Evolutionary conservation across 2,888 invertebrate species (phyloP).

Genomic region (Ypsolopha sequella): DNA sequence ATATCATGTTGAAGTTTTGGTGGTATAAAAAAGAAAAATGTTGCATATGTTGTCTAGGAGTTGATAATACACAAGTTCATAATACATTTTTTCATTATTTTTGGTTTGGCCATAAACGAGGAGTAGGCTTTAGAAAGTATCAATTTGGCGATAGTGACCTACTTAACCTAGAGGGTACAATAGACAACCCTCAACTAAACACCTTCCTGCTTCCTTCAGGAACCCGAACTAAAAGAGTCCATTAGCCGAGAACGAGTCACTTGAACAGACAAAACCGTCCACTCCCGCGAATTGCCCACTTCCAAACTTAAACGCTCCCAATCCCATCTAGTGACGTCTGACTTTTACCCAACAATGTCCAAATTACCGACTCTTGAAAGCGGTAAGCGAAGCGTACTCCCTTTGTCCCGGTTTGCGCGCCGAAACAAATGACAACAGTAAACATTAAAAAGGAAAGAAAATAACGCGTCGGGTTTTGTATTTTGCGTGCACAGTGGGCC

Average conservation of each 20-base stretch:
- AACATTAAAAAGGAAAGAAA: conserved; percentile 57
- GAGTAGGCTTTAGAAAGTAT: too few relatives aligned
- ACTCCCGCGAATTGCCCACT: conserved; percentile 57
- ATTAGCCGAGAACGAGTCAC: conserved; percentile 28
- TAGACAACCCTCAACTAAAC: too few relatives aligned
- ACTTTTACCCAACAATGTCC: conserved; percentile 66
- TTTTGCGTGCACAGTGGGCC: conserved; percentile 47
- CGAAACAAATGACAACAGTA: conserved; percentile 68
- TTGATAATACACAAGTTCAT: too few relatives aligned
- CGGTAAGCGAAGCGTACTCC: conserved; percentile 53
- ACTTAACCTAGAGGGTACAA: too few relatives aligned
- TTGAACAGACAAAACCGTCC: conserved; percentile 34
- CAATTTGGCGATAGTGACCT: neutral
- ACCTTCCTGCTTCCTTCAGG: neutral
- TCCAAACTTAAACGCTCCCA: conserved; percentile 65
- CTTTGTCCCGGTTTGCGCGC: conserved; percentile 62
- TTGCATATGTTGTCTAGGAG: too few relatives aligned
- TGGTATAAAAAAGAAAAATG: too few relatives aligned
- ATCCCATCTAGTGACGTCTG: conserved; percentile 61
- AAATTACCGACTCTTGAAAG: conserved; percentile 68
- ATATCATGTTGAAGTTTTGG: too few relatives aligned
- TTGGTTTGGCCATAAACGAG: too few relatives aligned
- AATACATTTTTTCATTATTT: too few relatives aligned
- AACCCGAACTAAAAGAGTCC: conserved; percentile 24
- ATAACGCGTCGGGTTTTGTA: conserved; percentile 38